Base-by-base conservation (phyloP, 2,113 vertebrate genomes). In the Tragulus kanchil region DNA sequence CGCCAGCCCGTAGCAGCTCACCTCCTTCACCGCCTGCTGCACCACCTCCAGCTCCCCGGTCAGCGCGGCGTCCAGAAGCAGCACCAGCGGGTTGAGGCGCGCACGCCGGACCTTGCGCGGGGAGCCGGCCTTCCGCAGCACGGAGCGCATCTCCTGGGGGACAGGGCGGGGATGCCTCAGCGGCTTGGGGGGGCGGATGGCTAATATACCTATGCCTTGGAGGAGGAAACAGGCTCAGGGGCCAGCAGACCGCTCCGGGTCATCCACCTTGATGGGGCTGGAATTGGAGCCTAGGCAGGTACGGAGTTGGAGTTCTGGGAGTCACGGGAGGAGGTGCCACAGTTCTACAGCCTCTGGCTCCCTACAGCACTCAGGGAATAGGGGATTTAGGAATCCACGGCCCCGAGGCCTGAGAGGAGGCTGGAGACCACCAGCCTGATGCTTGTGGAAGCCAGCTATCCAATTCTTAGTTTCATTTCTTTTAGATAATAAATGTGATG, bases 41-140 rank as follows among this genome's bases (percentile, higher is more conserved):
- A 99, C 99, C 10, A 99, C 99, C 0, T 99, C 99, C 98, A 99
- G 98, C 95, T 99, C 99, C 12, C 99, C 99, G 0, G 99, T 99
- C 85, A 99, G 96, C 0, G 99, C 98, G 0, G 99, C 99, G 1
- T 99, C 99, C 98, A 99, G 98, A 75, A 99, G 98, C 91, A 99
- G 98, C 59, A 99, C 99, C n/a, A 99, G 98, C 0, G 99, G 99
- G 85, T 98, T 99, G 71, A 99, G 98, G 0, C 99, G 99, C 2
- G 99, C 99, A 1, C 98, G 98, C 1, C 89, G 98, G 11, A 95
- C 65, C 88, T 98, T 99, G 21, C 86, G 96, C 0, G 98, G 98
- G 9, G 96, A 97, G 0, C 95, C 98, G 2, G 92, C 82, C 71
- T 98, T 98, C 75, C 99, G 98, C 93, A 99, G 98, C 81, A 99